Evolutionary conservation across 2,888 invertebrate genomes (phyloP), one percentile per base, ranked within the genome.

Genomic region (Coelinius sp.): DNA sequence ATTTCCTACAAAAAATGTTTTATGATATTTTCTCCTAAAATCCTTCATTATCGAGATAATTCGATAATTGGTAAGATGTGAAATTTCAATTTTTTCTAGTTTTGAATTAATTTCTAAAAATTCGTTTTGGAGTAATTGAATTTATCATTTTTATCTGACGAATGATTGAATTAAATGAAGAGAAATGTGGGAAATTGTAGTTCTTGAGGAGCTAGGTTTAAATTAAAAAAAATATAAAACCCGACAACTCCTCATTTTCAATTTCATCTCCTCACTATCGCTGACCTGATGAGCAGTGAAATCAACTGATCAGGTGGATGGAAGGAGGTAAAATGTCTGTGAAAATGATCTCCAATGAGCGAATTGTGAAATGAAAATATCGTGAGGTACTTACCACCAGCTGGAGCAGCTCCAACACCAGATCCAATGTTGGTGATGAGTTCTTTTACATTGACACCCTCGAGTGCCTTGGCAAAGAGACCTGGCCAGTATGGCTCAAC

Each of bases 401-500:
- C 93, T 64, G 95, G 93, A 27, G 94, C 96, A 79, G 94, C 92
- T 73, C 97, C 97, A 73, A 94, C 97, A 77, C 97, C 96, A 64
- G 96, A 94, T 20, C 97, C 96, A 84, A 98, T 94, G 89, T 95
- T 97, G 77, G 96, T 95, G 88, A 98, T 95, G 85, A 98, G 90
- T 76, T 97, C 96, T 84, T 96, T 96, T 70, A 99, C 93, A 88
- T 97, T 97, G 78, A 98, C 90, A 77, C 97, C 97, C 88, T 98
- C 98, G 79, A 99, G 90, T 44, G 98, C 97, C 89, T 98, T 98
- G 79, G 99, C 97, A 89, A 99, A 99, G 71, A 99, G 92, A 83
- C 97, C 97, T 52, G 99, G 98, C 99, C 99, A 99, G 91, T 98
- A 99, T 20, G 99, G 98, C 89, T 99, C 99, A 46, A 99, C 95